phyloP scores from a whole-genome alignment of 2,113 vertebrate species.

The Pholis gunnellus region DNA sequence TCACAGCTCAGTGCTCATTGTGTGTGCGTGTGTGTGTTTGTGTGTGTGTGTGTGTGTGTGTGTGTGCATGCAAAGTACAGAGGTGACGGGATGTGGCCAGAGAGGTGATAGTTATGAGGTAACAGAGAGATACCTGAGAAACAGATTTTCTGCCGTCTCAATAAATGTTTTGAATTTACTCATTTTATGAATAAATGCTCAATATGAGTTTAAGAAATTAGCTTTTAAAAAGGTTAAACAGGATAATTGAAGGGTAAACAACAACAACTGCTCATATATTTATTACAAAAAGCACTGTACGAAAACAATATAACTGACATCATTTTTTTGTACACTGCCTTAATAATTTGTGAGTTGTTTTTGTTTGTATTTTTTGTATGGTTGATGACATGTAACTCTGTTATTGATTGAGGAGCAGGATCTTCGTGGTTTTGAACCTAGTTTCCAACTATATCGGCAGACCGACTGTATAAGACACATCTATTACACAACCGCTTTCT shows the following conservation, averaged over 20 bases:
- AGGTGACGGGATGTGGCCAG: conserved; percentile 63
- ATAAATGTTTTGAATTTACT: not conserved
- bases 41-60: conserved; percentile 31
- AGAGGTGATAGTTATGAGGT: conserved; percentile 51
- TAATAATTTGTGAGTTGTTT: not conserved
- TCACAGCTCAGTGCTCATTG: conserved; percentile 57
- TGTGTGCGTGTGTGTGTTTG: conserved; percentile 11
- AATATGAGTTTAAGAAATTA: no score
- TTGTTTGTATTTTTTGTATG: conserved; percentile 1
- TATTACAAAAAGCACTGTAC: not conserved
- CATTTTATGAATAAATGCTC: not conserved
- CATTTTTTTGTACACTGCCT: not conserved
- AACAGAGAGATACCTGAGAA: conserved; percentile 49
- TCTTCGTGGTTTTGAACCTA: conserved; percentile 69
- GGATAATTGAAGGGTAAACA: not conserved
- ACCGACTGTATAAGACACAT: conserved; percentile 32
- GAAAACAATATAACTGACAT: not conserved
- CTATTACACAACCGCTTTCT: conserved; percentile 73
- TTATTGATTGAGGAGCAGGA: conserved; percentile 76
- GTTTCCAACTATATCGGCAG: conserved; percentile 58
- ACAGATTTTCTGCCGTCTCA: not conserved
- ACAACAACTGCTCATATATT: not conserved
- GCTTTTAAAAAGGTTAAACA: not conserved
- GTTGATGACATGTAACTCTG: conserved; percentile 2
- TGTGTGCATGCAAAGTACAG: conserved; percentile 48